A percentile compares a stretch with the other conserved stretches of the same genome.
phyloP scores from a whole-genome alignment of 37 sponge, comb jelly and placozoan genomes.

The Agelas oroides region DNA sequence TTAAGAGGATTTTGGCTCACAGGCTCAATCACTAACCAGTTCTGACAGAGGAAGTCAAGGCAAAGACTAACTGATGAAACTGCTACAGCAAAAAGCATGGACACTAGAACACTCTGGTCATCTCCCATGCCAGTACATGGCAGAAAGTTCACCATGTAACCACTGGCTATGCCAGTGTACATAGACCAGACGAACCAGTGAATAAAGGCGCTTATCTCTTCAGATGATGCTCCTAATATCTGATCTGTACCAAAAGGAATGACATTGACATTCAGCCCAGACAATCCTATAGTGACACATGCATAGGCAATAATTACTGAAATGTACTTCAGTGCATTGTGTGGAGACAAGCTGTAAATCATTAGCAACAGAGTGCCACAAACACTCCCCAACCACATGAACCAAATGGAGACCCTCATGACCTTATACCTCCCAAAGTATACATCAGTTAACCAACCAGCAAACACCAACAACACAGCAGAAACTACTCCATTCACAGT shows the following conservation, averaged over 20 bases:
- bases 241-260: conserved; percentile 5
- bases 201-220: not conserved
- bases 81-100: too few species aligned
- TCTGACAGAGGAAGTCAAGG: not conserved
- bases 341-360: too few species aligned
- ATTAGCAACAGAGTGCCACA: too few species aligned
- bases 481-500: too few species aligned
- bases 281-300: not conserved
- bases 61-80: not conserved
- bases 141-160: too few species aligned
- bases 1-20: not conserved
- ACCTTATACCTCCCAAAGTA: conserved; percentile 8
- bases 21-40: not conserved
- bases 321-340: not conserved
- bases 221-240: not conserved
- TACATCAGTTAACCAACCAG: conserved; percentile 21
- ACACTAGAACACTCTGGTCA: too few species aligned
- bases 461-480: not conserved
- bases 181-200: conserved; percentile 15
- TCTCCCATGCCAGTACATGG: too few species aligned
- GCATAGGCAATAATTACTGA: not conserved
- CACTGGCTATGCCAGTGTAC: not conserved
- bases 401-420: not conserved
- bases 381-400: conserved; percentile 2
- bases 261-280: not conserved